These are phyloP conservation scores for Eurytoma adleriae DNA, from an alignment of 2,888 invertebrate species.

Conservation along the genomic window DNA sequence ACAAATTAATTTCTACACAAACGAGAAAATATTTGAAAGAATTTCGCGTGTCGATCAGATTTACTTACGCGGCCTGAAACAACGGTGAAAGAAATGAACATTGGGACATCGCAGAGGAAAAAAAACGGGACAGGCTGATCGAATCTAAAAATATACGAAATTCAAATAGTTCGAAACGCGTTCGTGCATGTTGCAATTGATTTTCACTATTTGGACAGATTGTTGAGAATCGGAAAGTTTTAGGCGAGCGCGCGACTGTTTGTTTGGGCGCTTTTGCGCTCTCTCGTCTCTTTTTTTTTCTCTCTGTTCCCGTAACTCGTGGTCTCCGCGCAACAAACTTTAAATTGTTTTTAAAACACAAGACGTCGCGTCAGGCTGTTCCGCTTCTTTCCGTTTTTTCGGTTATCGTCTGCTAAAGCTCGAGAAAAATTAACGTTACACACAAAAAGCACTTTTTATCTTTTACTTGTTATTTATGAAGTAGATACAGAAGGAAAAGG, in stretches of 20 bases:
- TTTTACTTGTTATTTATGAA: too few relatives aligned
- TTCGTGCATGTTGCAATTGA: slow-evolving; percentile 42
- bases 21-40: neutral
- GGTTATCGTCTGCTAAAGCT: neutral
- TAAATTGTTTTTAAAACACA: slow-evolving; percentile 63
- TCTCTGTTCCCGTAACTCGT: slow-evolving; percentile 28
- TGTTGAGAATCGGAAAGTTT: slow-evolving; percentile 55
- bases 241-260: slow-evolving; percentile 30
- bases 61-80: neutral
- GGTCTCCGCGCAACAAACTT: slow-evolving; percentile 55
- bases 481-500: too few relatives aligned
- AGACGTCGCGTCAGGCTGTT: slow-evolving; percentile 30
- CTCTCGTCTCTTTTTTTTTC: slow-evolving; percentile 17
- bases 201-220: slow-evolving; percentile 45
- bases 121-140: neutral
- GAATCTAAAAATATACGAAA: slow-evolving; percentile 22
- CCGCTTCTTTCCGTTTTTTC: slow-evolving; percentile 14
- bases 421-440: too few relatives aligned
- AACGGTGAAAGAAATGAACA: neutral
- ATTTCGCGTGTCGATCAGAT: too few relatives aligned
- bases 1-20: neutral
- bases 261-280: slow-evolving; percentile 23
- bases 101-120: neutral
- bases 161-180: slow-evolving; percentile 31
- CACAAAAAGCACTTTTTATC: too few relatives aligned